Base-by-base conservation (phyloP, 2,797 vertebrate species). In the Tragopan temminckii region DNA sequence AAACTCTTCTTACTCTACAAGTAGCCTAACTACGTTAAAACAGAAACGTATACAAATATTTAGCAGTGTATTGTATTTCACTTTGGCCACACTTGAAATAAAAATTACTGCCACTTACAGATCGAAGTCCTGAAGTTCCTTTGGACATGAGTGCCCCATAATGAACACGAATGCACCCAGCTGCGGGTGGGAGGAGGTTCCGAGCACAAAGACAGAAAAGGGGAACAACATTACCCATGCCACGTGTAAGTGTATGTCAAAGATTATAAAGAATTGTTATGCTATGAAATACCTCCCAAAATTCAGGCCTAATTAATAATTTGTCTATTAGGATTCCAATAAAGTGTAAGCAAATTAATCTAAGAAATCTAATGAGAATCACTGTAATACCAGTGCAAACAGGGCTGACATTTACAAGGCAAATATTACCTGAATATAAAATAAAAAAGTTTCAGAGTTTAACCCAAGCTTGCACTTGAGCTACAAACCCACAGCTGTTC, bases 371-470 rank as follows among this genome's bases (percentile, higher is more conserved):
- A 76, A 27, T 5, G 88, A 33, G 67, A 83, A 86, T 77, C 80
- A 70, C 40, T 42, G 0, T 70, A 95, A 96, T 64, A 88, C 87
- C 67, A 90, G 36, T 64, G 74, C 82, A 92, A 95, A 94, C n/a
- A 92, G 16, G 57, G 91, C 80, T 42, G 23, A 74, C 33, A 53
- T 92, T 79, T 92, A 88, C 36, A 89, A 83, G 52, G 80, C 42
- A 95, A 91, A 84, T 93, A 88, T 33, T 91, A 76, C 52, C 52
- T 84, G 55, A 88, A 79, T 66, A 88, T 59, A 14, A 78, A 78
- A 75, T 64, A 62, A 63, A 83, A 27, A 62, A 24, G 58, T 71
- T 87, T 90, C n/a, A n/a, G n/a, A n/a, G 48, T 81, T 89, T 61
- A 94, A 69, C 25, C 46, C 77, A 86, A 88, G 57, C 52, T 85